Percentiles rank a stretch among this genome's conserved stretches.
phyloP scores from a whole-genome alignment of 1,140 invertebrate species.

The Bombyx mandarina region DNA sequence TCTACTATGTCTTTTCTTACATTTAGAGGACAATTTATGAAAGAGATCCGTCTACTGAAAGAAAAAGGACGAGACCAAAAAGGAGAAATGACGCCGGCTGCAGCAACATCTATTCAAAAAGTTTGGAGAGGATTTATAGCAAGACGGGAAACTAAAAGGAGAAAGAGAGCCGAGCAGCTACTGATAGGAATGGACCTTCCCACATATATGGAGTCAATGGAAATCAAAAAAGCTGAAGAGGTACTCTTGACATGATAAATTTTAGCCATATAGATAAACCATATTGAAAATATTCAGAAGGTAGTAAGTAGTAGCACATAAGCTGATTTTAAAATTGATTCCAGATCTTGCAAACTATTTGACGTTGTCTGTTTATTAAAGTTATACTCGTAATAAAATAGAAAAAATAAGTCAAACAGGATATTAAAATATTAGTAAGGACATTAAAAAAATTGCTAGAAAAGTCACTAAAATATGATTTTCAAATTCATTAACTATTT shows the following conservation, averaged over 20 bases:
- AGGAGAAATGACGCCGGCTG: slow-evolving; percentile 71
- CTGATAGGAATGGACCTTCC: slow-evolving; percentile 83
- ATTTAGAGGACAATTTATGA: slow-evolving; percentile 88
- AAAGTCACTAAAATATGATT: no score
- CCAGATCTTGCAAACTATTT: no score
- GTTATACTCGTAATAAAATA: no score
- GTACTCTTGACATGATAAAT: slow-evolving; percentile 18
- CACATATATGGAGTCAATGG: slow-evolving; percentile 55
- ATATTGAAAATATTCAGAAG: no score
- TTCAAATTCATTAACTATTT: no score
- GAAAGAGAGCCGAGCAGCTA: slow-evolving; percentile 86
- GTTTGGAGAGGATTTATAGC: slow-evolving; percentile 87
- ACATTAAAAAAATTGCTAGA: no score
- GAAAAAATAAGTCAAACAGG: no score
- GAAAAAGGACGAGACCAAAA: slow-evolving; percentile 77
- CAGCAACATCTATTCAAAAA: slow-evolving; percentile 85
- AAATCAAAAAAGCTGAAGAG: slow-evolving; percentile 58
- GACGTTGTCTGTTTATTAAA: no score
- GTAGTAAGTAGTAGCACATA: no score
- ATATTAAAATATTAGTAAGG: no score
- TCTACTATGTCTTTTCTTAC: background rate
- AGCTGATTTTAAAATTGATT: no score
- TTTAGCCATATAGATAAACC: no score
- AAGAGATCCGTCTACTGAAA: slow-evolving; percentile 85
- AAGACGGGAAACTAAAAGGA: slow-evolving; percentile 76